Evolutionary conservation across 2,113 vertebrate species (phyloP).

Genomic region (Daphoenositta chrysoptera): DNA sequence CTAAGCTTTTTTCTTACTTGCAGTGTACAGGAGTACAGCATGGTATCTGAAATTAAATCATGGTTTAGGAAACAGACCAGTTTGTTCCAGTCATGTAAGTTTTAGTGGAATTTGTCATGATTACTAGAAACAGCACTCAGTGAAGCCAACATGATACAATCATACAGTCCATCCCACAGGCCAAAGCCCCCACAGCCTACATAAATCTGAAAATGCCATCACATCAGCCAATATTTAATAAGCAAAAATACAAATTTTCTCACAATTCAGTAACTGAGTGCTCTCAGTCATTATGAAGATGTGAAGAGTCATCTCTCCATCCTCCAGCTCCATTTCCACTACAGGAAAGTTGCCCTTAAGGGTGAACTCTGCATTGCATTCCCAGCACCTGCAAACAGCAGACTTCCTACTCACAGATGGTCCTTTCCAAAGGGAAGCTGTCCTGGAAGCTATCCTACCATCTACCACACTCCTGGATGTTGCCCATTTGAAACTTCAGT

Average conservation of each 20-base stretch:
- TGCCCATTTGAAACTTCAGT: background rate
- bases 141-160: background rate
- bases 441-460: background rate
- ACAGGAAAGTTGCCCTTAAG: background rate
- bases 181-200: background rate
- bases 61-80: background rate
- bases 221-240: background rate
- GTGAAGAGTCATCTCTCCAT: background rate
- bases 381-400: background rate
- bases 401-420: background rate
- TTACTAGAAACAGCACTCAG: background rate
- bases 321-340: background rate
- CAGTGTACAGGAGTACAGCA: background rate
- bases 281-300: background rate
- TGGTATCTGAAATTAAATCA: background rate
- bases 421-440: no score
- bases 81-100: background rate
- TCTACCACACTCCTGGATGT: rapidly evolving
- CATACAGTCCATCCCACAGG: background rate
- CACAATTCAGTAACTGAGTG: background rate
- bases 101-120: background rate
- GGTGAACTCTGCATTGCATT: background rate
- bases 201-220: background rate
- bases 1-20: background rate
- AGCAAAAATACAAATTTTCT: background rate